These are phyloP conservation scores for Myanophis thanlyinensis DNA, from an alignment of 2,113 vertebrate genomes.

Conservation along the genomic window DNA sequence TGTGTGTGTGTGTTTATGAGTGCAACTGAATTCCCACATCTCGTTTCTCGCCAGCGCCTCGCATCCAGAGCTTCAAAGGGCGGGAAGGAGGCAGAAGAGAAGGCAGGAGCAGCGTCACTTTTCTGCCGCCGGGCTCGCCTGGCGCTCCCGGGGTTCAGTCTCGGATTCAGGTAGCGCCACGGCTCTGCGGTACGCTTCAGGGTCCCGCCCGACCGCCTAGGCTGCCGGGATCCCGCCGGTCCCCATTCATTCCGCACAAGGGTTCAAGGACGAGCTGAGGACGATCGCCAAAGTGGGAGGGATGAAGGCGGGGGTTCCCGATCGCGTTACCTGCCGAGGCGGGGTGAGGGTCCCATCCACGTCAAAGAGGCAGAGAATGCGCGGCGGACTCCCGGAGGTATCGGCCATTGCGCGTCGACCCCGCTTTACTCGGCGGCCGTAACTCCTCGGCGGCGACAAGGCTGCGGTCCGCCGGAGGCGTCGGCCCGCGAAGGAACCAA, in stretches of 20 bases:
- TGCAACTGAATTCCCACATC: not conserved
- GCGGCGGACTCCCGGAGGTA: constrained; percentile 44
- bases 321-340: constrained; percentile 81
- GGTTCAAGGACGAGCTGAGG: not conserved
- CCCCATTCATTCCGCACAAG: not conserved
- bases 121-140: not conserved
- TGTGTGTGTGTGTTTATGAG: too few species aligned
- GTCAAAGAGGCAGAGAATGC: constrained; percentile 89
- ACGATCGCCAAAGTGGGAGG: not conserved
- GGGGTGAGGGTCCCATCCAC: constrained; percentile 93
- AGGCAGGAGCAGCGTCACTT: not conserved
- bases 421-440: not conserved
- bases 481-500: not conserved
- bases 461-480: not conserved
- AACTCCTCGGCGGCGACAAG: not conserved
- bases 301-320: not conserved
- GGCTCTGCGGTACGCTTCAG: not conserved
- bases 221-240: not conserved
- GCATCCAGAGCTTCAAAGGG: not conserved
- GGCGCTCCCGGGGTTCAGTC: not conserved
- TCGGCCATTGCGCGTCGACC: constrained; percentile 42
- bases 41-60: not conserved
- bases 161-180: not conserved
- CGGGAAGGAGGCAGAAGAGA: not conserved
- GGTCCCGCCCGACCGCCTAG: not conserved